phyloP scores from a whole-genome alignment of 2,113 vertebrate species.

The Rhinichthys klamathensis region DNA sequence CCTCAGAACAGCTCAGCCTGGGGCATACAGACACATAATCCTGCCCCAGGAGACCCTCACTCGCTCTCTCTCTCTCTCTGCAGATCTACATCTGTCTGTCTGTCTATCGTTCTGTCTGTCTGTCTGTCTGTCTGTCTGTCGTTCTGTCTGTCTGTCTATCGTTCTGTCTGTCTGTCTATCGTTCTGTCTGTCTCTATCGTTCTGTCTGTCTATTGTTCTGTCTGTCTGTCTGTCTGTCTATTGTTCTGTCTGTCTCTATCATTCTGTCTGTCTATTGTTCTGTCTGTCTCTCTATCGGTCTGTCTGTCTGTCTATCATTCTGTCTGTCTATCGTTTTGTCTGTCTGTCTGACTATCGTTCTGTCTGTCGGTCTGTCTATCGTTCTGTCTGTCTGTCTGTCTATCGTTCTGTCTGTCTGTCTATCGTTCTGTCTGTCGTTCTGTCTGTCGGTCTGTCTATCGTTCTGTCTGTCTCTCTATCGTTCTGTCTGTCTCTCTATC shows the following conservation, averaged over 20 bases:
- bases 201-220: neutral
- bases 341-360: neutral
- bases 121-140: neutral
- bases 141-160: neutral
- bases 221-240: too few species aligned
- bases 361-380: neutral
- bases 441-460: neutral
- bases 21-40: conserved; percentile 78
- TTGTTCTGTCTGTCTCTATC: too few species aligned
- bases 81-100: conserved; percentile 3
- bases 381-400: neutral
- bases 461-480: too few species aligned
- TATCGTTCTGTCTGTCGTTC: neutral
- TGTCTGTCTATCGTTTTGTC: too few species aligned
- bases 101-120: neutral
- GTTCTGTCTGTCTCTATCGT: too few species aligned
- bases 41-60: conserved; percentile 68
- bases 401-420: neutral
- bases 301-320: too few species aligned
- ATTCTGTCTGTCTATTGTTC: too few species aligned
- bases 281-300: too few species aligned
- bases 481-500: too few species aligned
- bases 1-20: conserved; percentile 75
- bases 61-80: neutral
- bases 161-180: neutral